phyloP scores from a whole-genome alignment of 2,797 vertebrate species.

The Orestias chungarensis region DNA sequence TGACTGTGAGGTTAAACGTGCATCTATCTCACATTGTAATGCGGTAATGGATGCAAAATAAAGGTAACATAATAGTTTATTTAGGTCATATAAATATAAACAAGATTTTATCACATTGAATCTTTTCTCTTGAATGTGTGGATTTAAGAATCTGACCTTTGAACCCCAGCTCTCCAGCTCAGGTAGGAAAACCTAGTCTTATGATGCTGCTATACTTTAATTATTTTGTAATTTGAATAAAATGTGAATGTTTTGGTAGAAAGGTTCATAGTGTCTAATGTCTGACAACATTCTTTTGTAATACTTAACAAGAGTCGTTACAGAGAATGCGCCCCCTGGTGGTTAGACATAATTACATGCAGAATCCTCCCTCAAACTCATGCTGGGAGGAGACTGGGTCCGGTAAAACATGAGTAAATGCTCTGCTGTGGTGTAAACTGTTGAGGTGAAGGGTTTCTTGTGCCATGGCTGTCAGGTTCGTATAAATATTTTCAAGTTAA shows the following conservation, averaged over 20 bases:
- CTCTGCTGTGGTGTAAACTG: neutral
- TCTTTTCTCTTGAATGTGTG: neutral
- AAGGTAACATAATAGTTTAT: no score
- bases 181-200: neutral
- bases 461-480: slow-evolving; percentile 58
- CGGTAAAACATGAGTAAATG: neutral
- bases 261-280: neutral
- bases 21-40: neutral
- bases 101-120: neutral
- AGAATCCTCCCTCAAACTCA: neutral
- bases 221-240: neutral
- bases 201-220: neutral
- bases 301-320: neutral
- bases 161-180: neutral
- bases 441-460: neutral
- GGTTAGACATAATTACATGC: neutral
- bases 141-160: no score
- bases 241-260: neutral
- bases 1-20: neutral
- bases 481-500: slow-evolving; percentile 4
- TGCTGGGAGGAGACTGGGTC: slow-evolving; percentile 19
- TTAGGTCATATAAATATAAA: neutral
- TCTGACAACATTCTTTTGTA: neutral
- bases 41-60: no score
- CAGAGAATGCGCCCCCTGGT: slow-evolving; percentile 34